phyloP scores from a whole-genome alignment of 2,888 invertebrate genomes.

The Mesorhabditis sp. region DNA sequence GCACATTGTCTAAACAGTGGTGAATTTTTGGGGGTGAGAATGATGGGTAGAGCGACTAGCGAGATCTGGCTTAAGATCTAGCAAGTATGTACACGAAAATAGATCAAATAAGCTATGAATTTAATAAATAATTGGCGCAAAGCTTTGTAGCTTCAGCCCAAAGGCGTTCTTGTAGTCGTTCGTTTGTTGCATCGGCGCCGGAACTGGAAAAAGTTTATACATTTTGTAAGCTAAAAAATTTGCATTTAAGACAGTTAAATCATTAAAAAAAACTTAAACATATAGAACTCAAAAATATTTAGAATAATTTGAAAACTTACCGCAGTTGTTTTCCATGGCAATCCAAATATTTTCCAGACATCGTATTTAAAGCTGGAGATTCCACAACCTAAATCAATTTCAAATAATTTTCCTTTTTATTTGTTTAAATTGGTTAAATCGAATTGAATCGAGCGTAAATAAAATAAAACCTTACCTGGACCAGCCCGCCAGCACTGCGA shows the following conservation, averaged over 20 bases:
- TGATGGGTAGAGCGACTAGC: background rate
- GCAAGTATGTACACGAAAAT: background rate
- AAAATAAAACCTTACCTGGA: conserved; percentile 28
- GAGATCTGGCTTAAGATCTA: background rate
- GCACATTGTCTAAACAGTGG: background rate
- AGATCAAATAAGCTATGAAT: background rate
- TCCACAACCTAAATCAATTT: conserved; percentile 22
- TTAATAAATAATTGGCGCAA: conserved; percentile 17
- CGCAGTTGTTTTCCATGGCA: conserved; percentile 51
- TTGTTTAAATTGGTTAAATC: no score
- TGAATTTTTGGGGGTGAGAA: background rate
- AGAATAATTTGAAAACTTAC: conserved; percentile 10
- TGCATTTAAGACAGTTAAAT: no score
- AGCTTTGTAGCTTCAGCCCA: conserved; percentile 41
- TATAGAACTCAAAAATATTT: background rate
- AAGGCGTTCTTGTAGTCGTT: conserved; percentile 49
- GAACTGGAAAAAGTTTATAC: conserved; percentile 26
- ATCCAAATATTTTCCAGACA: conserved; percentile 53
- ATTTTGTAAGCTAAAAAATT: background rate
- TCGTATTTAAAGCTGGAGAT: conserved; percentile 30
- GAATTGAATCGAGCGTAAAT: no score
- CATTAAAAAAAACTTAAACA: no score
- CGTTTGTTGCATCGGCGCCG: conserved; percentile 46
- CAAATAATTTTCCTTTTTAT: background rate
- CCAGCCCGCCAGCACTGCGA: conserved; percentile 41